Base-by-base conservation (phyloP, 2,888 invertebrate genomes). In the Mycalesis mineus region DNA sequence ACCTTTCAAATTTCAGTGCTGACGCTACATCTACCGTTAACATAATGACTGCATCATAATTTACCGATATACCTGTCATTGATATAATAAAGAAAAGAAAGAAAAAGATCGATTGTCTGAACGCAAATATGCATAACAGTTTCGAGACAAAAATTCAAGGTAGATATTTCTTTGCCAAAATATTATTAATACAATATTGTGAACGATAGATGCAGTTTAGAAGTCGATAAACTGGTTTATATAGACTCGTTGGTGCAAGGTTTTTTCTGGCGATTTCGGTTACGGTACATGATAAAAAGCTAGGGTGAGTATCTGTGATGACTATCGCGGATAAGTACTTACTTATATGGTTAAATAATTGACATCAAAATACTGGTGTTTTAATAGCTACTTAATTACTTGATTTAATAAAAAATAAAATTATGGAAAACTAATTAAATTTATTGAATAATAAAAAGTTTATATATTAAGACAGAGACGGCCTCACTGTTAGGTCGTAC, bases 131-230 rank as follows among this genome's bases (percentile, higher is more conserved):
- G 49, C 49, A 49, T 49, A 37, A 39, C 40, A 29, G 40, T 51
- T 51, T 40, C 40, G 14, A 40, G 29, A 29, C 40, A 15, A 40
- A 39, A 40, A 51, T 51, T 51, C 51, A 31, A 51, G 41, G 14
- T 51, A 40, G 40, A 40, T 8, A 40, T 51, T 51, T 29, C 40
- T 40, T 51, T 54, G 57, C 49, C 36, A 51, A 51, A 28, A 41
- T 50, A 50, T 51, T 36, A 54, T 51, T 40, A 54, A 50, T 57
- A 50, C 44, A 57, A 60, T 60, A 45, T 31, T 29, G 50, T 60
- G 45, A 55, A 47, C 36, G 60, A 60, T 57, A 56, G 56, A 55
- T 60, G 60, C 57, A 60, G 57, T 55, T 60, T 48, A 39, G 47
- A 15, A 57, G 33, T 57, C 50, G 41, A 13, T 31, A 57, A 57